These are phyloP conservation scores for Channa maculata DNA, from an alignment of 2,113 vertebrate genomes.

Conservation along the genomic window DNA sequence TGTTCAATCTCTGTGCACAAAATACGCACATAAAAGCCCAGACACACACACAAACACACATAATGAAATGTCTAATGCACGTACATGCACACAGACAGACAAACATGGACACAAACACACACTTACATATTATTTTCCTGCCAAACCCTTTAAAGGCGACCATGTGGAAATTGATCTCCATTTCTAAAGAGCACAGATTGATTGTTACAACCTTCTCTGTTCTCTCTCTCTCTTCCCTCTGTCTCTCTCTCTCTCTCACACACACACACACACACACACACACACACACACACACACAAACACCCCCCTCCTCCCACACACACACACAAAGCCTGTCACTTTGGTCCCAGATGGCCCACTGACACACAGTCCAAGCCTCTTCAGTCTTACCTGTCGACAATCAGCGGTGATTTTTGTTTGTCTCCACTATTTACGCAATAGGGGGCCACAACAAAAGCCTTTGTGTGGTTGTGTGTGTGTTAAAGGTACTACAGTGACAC, in stretches of 20 bases:
- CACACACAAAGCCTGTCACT: conserved; percentile 41
- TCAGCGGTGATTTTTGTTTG: conserved; percentile 71
- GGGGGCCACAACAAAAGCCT: conserved; percentile 61
- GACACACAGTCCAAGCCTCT: conserved; percentile 60
- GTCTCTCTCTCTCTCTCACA: not conserved
- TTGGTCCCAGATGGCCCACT: conserved; percentile 66
- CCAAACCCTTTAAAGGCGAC: conserved; percentile 75
- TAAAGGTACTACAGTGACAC: conserved; percentile 41
- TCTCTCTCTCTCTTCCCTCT: conserved; percentile 3
- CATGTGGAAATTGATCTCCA: conserved; percentile 79
- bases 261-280: conserved; percentile 21
- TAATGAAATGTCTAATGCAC: conserved; percentile 12
- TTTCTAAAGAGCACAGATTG: conserved; percentile 77
- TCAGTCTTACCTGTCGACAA: conserved; percentile 72
- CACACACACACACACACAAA: conserved; percentile 24
- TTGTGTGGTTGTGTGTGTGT: conserved; percentile 26
- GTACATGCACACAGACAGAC: conserved; percentile 1
- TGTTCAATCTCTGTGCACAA: conserved; percentile 52
- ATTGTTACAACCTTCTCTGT: conserved; percentile 67
- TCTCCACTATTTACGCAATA: conserved; percentile 60
- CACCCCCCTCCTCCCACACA: too few species aligned
- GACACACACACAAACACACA: conserved; percentile 23
- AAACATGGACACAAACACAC: conserved; percentile 22
- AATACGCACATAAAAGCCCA: conserved; percentile 52
- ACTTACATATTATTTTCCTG: conserved; percentile 57